Conservation (phyloP, 2,888 invertebrate species). For the Drosophila seclusa region DNA sequence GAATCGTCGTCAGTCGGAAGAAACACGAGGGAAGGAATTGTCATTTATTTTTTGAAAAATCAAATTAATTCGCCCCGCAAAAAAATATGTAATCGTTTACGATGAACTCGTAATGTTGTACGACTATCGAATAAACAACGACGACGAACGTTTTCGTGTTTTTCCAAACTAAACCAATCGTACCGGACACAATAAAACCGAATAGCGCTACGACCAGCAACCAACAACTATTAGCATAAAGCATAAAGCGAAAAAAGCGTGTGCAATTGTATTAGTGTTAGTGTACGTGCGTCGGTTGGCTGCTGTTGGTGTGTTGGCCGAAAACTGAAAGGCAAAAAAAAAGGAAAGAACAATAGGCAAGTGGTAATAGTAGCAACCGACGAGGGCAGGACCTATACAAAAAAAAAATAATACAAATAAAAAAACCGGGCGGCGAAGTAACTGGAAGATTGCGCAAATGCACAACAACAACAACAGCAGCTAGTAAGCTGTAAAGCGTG, state of each 20-base stretch:
- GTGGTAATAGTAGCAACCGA: conserved; percentile 22
- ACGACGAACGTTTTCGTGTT: conserved; percentile 25
- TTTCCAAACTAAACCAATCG: conserved; percentile 22
- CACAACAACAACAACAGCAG: conserved; percentile 36
- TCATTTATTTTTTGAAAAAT: conserved; percentile 62
- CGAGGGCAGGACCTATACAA: conserved; percentile 17
- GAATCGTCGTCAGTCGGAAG: conserved; percentile 71
- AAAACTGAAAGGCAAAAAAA: conserved; percentile 48
- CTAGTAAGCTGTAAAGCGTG: conserved; percentile 44
- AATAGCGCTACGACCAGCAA: conserved; percentile 17
- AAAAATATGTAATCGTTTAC: conserved; percentile 37
- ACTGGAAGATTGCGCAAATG: conserved; percentile 60
- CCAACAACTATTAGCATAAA: conserved; percentile 14
- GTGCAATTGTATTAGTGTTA: conserved; percentile 71
- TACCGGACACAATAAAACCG: conserved; percentile 34
- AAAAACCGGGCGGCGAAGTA: conserved; percentile 31
- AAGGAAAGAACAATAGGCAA: conserved; percentile 37
- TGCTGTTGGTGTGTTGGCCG: conserved; percentile 66
- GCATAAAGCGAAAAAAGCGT: conserved; percentile 67
- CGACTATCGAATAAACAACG: conserved; percentile 23
- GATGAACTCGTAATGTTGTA: conserved; percentile 44
- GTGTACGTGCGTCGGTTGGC: conserved; percentile 70
- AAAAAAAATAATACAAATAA: conserved; percentile 26
- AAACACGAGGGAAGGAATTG: conserved; percentile 77
- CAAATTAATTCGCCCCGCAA: conserved; percentile 26